Conservation (phyloP, 2,888 invertebrate genomes). For the Pseudococcus jackbeardsleyi region DNA sequence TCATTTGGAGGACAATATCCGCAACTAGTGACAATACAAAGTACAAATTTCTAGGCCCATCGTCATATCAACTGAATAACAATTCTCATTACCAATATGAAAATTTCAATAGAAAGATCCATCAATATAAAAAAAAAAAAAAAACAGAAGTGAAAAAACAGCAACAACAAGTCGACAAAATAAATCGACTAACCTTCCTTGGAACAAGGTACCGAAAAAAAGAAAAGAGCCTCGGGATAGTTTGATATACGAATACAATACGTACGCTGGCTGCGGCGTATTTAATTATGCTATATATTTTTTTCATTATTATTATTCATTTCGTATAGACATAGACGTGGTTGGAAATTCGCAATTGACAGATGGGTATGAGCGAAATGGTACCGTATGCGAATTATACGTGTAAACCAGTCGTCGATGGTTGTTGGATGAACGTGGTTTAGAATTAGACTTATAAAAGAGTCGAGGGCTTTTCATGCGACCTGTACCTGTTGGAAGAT, state of each 20-base stretch:
- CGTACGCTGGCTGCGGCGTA: not conserved
- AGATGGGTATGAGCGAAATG: not conserved
- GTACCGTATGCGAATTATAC: not conserved
- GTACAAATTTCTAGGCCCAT: no score
- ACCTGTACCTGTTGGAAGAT: not conserved
- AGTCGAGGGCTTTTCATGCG: not conserved
- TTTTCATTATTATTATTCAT: not conserved
- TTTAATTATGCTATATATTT: not conserved
- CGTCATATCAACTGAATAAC: not conserved
- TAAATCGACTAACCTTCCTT: slow-evolving; percentile 8
- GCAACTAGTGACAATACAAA: no score
- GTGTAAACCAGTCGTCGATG: not conserved
- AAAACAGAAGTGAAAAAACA: not conserved
- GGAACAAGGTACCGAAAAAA: slow-evolving; percentile 22
- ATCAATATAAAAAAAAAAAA: not conserved
- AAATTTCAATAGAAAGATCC: not conserved
- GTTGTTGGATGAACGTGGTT: not conserved
- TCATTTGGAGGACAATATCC: no score
- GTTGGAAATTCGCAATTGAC: not conserved
- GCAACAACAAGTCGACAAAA: not conserved
- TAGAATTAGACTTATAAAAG: not conserved
- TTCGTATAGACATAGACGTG: not conserved
- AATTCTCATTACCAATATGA: not conserved
- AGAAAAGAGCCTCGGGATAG: not conserved
- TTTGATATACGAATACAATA: not conserved